Evolutionary conservation across 2,113 vertebrate species (phyloP), one percentile per base, ranked within the genome.

Genomic region (Spilogale gracilis): DNA sequence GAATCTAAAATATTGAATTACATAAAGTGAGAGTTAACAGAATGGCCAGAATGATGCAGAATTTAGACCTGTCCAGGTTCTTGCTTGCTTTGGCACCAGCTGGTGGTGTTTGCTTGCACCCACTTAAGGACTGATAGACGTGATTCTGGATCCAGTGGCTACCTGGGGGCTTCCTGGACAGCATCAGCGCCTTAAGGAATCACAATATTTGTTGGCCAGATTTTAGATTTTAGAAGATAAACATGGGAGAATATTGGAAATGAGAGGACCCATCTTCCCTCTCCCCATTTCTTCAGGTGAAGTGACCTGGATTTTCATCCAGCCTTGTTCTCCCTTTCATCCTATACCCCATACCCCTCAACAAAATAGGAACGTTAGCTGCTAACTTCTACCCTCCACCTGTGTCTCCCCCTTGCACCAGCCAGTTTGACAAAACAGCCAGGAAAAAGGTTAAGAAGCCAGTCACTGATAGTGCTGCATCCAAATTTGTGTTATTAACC

Each of bases 321-420:
- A n/a, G 23, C 0, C 83, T 50, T 65, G 2, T 65, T 91, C 11
- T 67, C 17, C 8, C 1, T 65, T 94, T 56, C 20, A 54, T 30
- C 11, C 13, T 54, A 38, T 88, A 32, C 45, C 6, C 17, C 54
- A 5, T 6, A 43, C 9, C 3, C 30, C 12, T 45, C 4, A 71
- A 83, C 61, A 89, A 69, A 58, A 12, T 14, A 81, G 52, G 10
- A 63, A 13, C 13, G 0, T 58, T 43, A 17, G 18, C 30, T 73
- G 30, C 16, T 25, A 12, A 4, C 38, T 71, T 3, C 16, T 69
- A 0, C 12, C 9, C n/a, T 3, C 6, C 1, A 7, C 5, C 25
- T 27, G 48, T 50, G 3, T 23, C 9, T 38, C 43, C 20, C 60
- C 25, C 23, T 61, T 61, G 23, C 52, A 8, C 0, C 0, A 54